Conservation (phyloP, 2,888 invertebrate genomes). For the Holacanthella duospinosa region DNA sequence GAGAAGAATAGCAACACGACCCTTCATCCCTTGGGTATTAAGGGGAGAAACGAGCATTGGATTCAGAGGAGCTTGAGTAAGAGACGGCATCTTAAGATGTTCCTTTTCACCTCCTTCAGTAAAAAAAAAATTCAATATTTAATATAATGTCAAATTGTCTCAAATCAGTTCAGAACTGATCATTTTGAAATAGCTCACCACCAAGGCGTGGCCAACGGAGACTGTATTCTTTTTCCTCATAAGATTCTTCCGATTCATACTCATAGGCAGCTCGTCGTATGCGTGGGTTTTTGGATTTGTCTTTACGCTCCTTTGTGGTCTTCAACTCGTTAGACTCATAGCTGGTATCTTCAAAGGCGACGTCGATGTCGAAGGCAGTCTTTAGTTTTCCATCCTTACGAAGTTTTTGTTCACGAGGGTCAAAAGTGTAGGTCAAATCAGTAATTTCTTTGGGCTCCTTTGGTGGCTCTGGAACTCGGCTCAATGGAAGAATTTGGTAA, state of each 20-base stretch:
- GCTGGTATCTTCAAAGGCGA: neutral
- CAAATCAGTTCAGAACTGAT: too few species aligned
- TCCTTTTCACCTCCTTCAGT: neutral
- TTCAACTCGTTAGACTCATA: neutral
- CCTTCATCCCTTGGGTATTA: constrained; percentile 19
- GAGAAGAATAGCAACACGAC: constrained; percentile 19
- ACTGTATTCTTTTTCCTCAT: too few species aligned
- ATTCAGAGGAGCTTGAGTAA: constrained; percentile 26
- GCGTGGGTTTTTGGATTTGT: neutral
- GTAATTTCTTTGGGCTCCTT: constrained; percentile 19
- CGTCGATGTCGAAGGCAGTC: neutral
- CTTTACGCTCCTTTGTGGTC: neutral
- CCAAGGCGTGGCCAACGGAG: too few species aligned
- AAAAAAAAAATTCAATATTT: too few species aligned
- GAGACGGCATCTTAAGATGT: constrained; percentile 10
- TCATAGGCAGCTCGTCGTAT: too few species aligned
- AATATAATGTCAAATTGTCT: too few species aligned
- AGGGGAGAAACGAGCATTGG: constrained; percentile 23
- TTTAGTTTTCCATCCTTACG: neutral
- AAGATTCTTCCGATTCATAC: too few species aligned
- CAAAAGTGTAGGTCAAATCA: constrained; percentile 22
- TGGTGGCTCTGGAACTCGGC: neutral
- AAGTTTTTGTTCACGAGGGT: constrained; percentile 11
- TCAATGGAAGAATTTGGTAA: neutral
- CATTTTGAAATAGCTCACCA: too few species aligned